phyloP scores from a whole-genome alignment of 2,113 vertebrate genomes.

The Salvelinus alpinus region DNA sequence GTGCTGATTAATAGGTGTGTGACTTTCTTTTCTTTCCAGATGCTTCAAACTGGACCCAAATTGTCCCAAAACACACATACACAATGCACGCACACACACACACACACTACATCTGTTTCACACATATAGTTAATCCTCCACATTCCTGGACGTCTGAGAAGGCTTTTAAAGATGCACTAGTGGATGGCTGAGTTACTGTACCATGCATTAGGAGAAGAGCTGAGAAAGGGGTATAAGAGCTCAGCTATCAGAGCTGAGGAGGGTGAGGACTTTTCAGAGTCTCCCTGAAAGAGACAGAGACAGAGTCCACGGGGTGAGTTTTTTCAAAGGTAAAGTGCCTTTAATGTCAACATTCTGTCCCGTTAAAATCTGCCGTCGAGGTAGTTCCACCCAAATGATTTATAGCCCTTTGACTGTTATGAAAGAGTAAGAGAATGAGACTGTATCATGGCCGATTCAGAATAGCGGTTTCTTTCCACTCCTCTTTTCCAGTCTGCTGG shows the following conservation, averaged over 20 bases:
- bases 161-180: conserved; percentile 64
- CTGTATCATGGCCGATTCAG: conserved; percentile 31
- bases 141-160: conserved; percentile 62
- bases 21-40: conserved; percentile 42
- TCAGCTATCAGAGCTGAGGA: background rate
- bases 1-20: conserved; percentile 53
- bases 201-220: conserved; percentile 29
- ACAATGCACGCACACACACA: conserved; percentile 7
- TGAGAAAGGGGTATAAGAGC: conserved; percentile 33
- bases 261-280: conserved; percentile 37
- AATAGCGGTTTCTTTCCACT: conserved; percentile 34
- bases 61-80: conserved; percentile 16
- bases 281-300: conserved; percentile 58
- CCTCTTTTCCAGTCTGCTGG: conserved; percentile 14
- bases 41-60: conserved; percentile 38
- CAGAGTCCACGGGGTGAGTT: conserved; percentile 18
- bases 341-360: conserved; percentile 72
- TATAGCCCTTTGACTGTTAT: conserved; percentile 69
- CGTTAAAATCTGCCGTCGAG: conserved; percentile 55
- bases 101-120: conserved; percentile 56
- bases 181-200: conserved; percentile 47
- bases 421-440: conserved; percentile 57
- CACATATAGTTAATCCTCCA: conserved; percentile 56
- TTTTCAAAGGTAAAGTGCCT: conserved; percentile 61
- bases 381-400: conserved; percentile 66